Percentiles rank a stretch among this genome's conserved stretches.
phyloP scores from a whole-genome alignment of 2,888 invertebrate species.

The Arge pagana region DNA sequence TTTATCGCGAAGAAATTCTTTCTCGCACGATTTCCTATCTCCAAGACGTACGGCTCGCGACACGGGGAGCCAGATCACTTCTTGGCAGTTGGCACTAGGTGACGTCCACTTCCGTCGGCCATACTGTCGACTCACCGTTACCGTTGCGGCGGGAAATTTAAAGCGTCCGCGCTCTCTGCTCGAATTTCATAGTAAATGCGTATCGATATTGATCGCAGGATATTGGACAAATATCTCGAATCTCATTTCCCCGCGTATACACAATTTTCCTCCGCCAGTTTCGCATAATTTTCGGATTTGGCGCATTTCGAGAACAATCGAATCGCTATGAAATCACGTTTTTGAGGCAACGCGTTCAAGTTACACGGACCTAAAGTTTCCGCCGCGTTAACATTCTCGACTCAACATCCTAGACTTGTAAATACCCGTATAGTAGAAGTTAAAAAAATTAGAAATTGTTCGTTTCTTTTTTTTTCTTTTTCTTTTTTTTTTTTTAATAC shows the following conservation, averaged over 20 bases:
- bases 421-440: neutral
- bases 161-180: neutral
- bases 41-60: conserved; percentile 43
- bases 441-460: neutral
- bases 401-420: too few species aligned
- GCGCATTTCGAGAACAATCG: neutral
- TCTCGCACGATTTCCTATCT: too few species aligned
- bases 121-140: conserved; percentile 39
- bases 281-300: neutral
- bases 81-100: conserved; percentile 54
- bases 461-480: neutral
- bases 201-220: neutral
- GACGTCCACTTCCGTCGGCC: conserved; percentile 56
- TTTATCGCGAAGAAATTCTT: conserved; percentile 43
- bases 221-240: too few species aligned
- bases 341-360: too few species aligned
- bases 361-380: too few species aligned
- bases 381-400: too few species aligned
- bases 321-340: neutral
- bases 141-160: conserved; percentile 22
- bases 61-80: conserved; percentile 44
- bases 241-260: too few species aligned
- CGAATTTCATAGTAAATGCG: neutral
- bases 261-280: neutral
- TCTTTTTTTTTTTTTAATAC: neutral